Evolutionary conservation across 2,113 vertebrate genomes (phyloP).

Genomic region (Phalacrocorax aristotelis): DNA sequence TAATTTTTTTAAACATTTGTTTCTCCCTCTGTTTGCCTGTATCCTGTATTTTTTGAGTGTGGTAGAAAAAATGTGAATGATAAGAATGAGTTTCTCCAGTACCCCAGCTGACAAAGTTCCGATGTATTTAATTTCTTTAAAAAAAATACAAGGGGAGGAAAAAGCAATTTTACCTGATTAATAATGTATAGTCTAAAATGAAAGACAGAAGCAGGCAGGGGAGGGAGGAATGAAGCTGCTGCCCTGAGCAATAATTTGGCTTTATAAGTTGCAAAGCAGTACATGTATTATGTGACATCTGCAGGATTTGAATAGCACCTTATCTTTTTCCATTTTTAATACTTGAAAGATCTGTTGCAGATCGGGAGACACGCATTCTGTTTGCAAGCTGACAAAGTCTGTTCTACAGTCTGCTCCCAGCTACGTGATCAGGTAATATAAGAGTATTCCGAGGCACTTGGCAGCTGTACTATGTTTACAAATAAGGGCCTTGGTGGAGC

Average conservation of each 20-base stretch:
- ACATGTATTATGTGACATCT: neutral
- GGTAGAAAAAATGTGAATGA: neutral
- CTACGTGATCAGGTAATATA: conserved; percentile 58
- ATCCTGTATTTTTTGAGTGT: neutral
- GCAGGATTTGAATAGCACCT: conserved; percentile 13
- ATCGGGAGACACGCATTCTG: neutral
- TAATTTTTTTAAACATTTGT: neutral
- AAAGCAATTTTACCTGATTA: neutral
- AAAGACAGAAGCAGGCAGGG: neutral
- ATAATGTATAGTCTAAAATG: neutral
- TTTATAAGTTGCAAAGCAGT: neutral
- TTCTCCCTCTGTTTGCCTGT: neutral
- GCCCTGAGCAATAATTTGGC: neutral
- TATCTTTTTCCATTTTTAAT: conserved; percentile 35
- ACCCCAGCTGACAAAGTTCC: neutral
- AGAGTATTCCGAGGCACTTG: conserved; percentile 38
- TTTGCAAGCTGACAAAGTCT: conserved; percentile 55
- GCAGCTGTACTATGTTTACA: conserved; percentile 56
- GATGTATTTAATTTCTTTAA: neutral
- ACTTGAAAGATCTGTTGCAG: conserved; percentile 21
- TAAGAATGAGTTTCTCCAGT: neutral
- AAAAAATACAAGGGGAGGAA: neutral
- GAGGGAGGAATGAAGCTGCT: neutral
- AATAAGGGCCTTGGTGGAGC: conserved; percentile 49
- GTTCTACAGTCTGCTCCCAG: conserved; percentile 41